Evolutionary conservation across 1,140 invertebrate species (phyloP).

Genomic region (Drosophila punjabiensis): DNA sequence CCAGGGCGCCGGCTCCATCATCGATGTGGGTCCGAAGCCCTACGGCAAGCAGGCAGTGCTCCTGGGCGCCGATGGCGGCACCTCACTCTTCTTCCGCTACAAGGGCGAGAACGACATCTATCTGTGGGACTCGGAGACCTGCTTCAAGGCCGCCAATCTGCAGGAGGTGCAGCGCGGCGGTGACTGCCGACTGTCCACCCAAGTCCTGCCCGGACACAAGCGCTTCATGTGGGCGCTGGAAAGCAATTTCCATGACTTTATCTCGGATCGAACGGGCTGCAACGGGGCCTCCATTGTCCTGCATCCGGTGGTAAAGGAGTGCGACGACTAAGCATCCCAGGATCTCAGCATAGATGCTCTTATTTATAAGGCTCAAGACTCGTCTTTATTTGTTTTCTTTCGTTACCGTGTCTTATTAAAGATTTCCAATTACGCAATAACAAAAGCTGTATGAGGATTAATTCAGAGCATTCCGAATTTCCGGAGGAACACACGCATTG

Average conservation of each 20-base stretch:
- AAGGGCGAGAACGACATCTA: conserved; percentile 88
- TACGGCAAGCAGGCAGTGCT: conserved; percentile 86
- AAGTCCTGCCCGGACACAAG: conserved; percentile 87
- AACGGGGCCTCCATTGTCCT: conserved; percentile 86
- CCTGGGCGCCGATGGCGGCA: conserved; percentile 87
- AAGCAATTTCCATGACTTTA: conserved; percentile 89
- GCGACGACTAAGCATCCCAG: conserved; percentile 62
- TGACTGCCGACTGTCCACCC: conserved; percentile 88
- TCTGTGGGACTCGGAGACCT: conserved; percentile 87
- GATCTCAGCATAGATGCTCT: not conserved
- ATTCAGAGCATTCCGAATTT: no score
- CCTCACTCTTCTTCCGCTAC: conserved; percentile 87
- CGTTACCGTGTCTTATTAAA: conserved; percentile 48
- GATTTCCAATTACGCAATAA: conserved; percentile 1
- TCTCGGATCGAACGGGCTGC: conserved; percentile 87
- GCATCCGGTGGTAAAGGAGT: conserved; percentile 86
- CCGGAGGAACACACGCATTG: conserved; percentile 45
- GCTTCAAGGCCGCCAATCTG: conserved; percentile 87
- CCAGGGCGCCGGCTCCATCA: conserved; percentile 86
- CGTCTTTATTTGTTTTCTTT: conserved; percentile 28
- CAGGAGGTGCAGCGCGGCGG: conserved; percentile 87
- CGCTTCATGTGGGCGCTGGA: conserved; percentile 88
- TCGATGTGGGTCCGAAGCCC: conserved; percentile 87
- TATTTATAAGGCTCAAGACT: conserved; percentile 49
- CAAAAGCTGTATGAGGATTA: not conserved